Evolutionary conservation across 2,113 vertebrate species (phyloP).

Genomic region (Australoheros scitulus): DNA sequence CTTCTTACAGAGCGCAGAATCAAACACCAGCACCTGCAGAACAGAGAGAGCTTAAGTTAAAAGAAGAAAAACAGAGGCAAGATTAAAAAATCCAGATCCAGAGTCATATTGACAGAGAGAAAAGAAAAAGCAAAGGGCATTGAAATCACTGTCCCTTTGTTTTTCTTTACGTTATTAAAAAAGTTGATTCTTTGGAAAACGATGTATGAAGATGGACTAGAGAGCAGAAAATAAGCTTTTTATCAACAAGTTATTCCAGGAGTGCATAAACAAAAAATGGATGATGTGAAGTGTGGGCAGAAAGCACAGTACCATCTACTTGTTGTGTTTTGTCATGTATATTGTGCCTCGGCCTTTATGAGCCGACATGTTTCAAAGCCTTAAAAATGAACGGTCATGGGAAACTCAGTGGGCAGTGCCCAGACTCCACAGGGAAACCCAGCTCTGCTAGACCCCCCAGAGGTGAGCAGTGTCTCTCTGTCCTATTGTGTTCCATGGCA

Average conservation of each 20-base stretch:
- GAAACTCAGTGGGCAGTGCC: slow-evolving; percentile 68
- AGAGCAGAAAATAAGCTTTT: not conserved
- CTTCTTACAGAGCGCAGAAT: not conserved
- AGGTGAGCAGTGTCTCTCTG: slow-evolving; percentile 62
- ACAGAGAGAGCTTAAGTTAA: not conserved
- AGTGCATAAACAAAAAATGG: not conserved
- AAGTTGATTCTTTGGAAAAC: not conserved
- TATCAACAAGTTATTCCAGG: slow-evolving; percentile 7
- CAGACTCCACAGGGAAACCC: slow-evolving; percentile 55
- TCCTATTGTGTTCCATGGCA: slow-evolving; percentile 66
- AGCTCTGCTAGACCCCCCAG: slow-evolving; percentile 57
- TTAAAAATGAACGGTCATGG: slow-evolving; percentile 71
- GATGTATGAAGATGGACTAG: not conserved
- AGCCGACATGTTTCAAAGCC: slow-evolving; percentile 52
- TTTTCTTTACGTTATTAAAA: not conserved
- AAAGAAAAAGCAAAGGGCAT: not conserved
- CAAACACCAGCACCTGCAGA: slow-evolving; percentile 22
- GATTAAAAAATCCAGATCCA: not conserved
- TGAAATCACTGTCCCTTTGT: not conserved
- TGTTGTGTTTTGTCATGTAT: slow-evolving; percentile 35
- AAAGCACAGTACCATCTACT: slow-evolving; percentile 26
- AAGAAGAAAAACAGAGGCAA: not conserved
- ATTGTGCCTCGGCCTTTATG: slow-evolving; percentile 48
- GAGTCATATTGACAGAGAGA: not conserved
- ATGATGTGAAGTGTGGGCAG: not conserved